Percentiles rank a stretch among this genome's conserved stretches.
Conservation (phyloP, 1,140 invertebrate species). For the Drosophila dunni region DNA sequence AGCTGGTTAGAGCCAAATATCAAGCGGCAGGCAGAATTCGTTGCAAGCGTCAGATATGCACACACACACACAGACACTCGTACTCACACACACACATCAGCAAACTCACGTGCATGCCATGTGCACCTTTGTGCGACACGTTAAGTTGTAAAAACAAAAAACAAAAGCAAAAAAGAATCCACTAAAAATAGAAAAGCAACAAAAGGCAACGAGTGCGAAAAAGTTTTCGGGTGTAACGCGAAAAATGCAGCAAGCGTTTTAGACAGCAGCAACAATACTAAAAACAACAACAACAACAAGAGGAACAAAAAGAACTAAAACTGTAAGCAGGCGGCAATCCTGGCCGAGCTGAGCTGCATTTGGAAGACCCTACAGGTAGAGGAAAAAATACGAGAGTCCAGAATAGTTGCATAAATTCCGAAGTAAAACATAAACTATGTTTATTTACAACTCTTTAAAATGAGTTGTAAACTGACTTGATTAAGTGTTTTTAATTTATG, state of each 20-base stretch:
- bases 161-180: constrained; percentile 36
- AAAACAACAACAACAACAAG: constrained; percentile 10
- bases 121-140: constrained; percentile 81
- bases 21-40: constrained; percentile 60
- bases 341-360: constrained; percentile 17
- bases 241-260: constrained; percentile 49
- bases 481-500: too few species aligned
- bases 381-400: too few species aligned
- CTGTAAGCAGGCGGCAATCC: neutral
- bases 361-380: neutral
- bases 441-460: neutral
- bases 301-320: constrained; percentile 5
- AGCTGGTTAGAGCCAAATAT: constrained; percentile 71
- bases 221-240: constrained; percentile 35
- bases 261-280: constrained; percentile 20
- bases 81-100: constrained; percentile 20
- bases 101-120: constrained; percentile 34
- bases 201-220: constrained; percentile 52
- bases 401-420: too few species aligned
- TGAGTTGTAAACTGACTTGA: too few species aligned
- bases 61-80: constrained; percentile 28
- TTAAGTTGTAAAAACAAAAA: constrained; percentile 77
- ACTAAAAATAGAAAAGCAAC: constrained; percentile 40
- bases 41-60: constrained; percentile 71
- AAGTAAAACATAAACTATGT: neutral